A percentile compares a stretch with the other conserved stretches of the same genome.
These are phyloP conservation scores for Acrocyrtus sp. DNA, from an alignment of 2,888 invertebrate species.

Conservation along the genomic window DNA sequence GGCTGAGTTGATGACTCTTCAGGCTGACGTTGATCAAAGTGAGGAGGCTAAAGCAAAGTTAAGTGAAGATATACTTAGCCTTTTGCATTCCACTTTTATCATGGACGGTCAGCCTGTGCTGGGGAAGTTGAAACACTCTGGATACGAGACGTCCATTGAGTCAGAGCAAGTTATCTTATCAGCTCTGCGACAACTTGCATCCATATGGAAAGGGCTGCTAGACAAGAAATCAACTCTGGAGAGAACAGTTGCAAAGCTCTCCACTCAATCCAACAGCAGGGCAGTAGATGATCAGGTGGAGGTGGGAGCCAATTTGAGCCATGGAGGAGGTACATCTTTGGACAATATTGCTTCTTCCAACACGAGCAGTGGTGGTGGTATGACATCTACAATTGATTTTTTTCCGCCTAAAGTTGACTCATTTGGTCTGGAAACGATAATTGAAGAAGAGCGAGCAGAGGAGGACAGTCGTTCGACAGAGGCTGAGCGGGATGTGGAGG, in stretches of 20 bases:
- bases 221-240: slow-evolving; percentile 67
- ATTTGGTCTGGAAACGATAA: slow-evolving; percentile 62
- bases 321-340: too few relatives aligned
- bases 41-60: slow-evolving; percentile 57
- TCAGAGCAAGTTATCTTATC: slow-evolving; percentile 55
- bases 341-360: not conserved
- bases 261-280: slow-evolving; percentile 50
- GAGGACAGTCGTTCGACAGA: slow-evolving; percentile 56
- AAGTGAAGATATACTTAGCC: slow-evolving; percentile 57
- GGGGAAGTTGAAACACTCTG: slow-evolving; percentile 34
- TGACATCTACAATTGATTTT: slow-evolving; percentile 45
- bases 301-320: slow-evolving; percentile 39
- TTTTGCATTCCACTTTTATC: slow-evolving; percentile 59
- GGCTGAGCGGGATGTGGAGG: slow-evolving; percentile 40
- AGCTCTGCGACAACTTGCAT: slow-evolving; percentile 57
- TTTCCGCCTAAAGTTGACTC: slow-evolving; percentile 61
- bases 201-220: slow-evolving; percentile 59
- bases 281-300: slow-evolving; percentile 26
- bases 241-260: slow-evolving; percentile 66
- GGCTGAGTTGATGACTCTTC: slow-evolving; percentile 61
- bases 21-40: slow-evolving; percentile 56
- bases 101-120: slow-evolving; percentile 59
- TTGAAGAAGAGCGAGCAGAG: slow-evolving; percentile 61
- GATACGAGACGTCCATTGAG: slow-evolving; percentile 42
- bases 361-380: not conserved